These are phyloP conservation scores for Lithophane socia DNA, from an alignment of 2,888 invertebrate species.

Conservation along the genomic window DNA sequence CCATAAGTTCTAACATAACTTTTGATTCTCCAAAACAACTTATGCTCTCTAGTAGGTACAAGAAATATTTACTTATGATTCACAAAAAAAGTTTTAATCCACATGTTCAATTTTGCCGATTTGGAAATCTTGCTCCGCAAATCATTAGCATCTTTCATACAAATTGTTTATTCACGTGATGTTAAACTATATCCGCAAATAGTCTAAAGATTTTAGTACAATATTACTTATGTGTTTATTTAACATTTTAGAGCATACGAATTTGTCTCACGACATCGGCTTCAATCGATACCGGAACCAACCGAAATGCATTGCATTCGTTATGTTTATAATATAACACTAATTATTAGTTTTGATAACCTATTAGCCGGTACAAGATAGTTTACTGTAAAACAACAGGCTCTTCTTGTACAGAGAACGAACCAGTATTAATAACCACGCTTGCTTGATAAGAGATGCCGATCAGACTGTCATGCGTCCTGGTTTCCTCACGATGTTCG, in stretches of 20 bases:
- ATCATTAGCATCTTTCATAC: background rate
- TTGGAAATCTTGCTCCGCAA: background rate
- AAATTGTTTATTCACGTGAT: conserved; percentile 9
- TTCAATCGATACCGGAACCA: background rate
- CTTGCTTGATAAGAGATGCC: background rate
- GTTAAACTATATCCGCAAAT: conserved; percentile 3
- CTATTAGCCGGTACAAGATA: background rate
- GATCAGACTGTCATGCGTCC: background rate
- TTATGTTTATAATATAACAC: background rate
- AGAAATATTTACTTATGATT: too few relatives aligned
- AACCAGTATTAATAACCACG: background rate
- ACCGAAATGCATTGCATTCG: background rate
- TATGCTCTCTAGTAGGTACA: too few relatives aligned
- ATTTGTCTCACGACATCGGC: conserved; percentile 6
- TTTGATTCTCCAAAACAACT: background rate
- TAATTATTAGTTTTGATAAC: background rate
- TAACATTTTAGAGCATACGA: background rate
- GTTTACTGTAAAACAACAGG: background rate
- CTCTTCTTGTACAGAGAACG: background rate
- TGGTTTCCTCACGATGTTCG: background rate
- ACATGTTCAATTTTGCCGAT: background rate
- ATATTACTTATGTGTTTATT: too few relatives aligned
- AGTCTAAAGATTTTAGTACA: background rate
- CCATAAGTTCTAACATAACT: background rate
- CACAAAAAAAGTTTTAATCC: too few relatives aligned